A percentile compares a stretch with the other conserved stretches of the same genome.
Conservation (phyloP, 1,140 invertebrate species). For the Gryon sp. region DNA sequence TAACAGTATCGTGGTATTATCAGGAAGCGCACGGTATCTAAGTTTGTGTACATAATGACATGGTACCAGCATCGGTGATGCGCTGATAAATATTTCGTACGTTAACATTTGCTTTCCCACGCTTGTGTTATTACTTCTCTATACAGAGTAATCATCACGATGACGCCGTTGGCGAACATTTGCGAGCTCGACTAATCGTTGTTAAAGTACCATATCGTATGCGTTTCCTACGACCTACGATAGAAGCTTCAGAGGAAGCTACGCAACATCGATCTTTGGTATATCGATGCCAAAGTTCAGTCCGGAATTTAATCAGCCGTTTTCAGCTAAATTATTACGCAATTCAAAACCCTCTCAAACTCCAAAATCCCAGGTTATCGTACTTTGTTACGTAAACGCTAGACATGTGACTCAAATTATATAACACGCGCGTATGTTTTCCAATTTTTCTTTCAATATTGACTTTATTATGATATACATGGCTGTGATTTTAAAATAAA, state of each 20-base stretch:
- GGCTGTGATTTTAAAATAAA: no score
- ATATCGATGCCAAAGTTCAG: constrained; percentile 68
- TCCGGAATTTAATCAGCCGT: constrained; percentile 72
- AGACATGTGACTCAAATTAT: constrained; percentile 3
- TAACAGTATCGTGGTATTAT: constrained; percentile 30
- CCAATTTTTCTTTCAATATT: no score
- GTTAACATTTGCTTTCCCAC: constrained; percentile 55
- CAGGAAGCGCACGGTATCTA: constrained; percentile 24
- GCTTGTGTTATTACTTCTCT: constrained; percentile 51
- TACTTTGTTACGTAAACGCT: constrained; percentile 35
- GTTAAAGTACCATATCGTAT: constrained; percentile 49
- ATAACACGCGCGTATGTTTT: no score
- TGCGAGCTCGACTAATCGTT: constrained; percentile 44
- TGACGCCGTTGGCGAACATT: constrained; percentile 44
- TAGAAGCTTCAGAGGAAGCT: constrained; percentile 50
- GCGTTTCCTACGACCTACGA: constrained; percentile 37
- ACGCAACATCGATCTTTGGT: constrained; percentile 64
- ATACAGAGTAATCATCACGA: constrained; percentile 49
- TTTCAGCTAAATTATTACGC: constrained; percentile 72
- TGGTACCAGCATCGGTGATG: constrained; percentile 48
- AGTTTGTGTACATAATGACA: constrained; percentile 20
- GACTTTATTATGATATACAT: no score
- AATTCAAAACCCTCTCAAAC: constrained; percentile 59
- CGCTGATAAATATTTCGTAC: constrained; percentile 57
- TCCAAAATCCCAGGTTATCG: constrained; percentile 20